Percentiles rank a stretch among this genome's conserved stretches.
Conservation (phyloP, 1,140 invertebrate species). For the Lasioglossum albipes region DNA sequence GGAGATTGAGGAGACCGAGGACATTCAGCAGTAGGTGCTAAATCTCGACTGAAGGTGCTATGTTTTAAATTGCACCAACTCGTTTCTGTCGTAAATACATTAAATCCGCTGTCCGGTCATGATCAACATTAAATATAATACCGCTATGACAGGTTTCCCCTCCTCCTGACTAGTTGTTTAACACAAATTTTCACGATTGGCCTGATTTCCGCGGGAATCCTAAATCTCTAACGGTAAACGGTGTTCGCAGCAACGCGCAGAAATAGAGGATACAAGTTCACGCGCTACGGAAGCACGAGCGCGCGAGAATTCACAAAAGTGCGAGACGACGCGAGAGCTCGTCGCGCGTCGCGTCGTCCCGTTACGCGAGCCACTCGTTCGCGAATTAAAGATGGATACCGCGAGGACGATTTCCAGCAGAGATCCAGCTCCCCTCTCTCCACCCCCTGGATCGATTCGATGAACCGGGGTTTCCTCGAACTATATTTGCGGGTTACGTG, state of each 20-base stretch:
- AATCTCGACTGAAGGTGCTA: no score
- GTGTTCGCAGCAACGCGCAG: not conserved
- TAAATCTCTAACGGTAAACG: conserved; percentile 14
- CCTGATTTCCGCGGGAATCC: not conserved
- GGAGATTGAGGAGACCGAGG: no score
- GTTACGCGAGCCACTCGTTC: not conserved
- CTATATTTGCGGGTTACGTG: no score
- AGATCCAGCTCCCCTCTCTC: not conserved
- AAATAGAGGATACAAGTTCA: no score
- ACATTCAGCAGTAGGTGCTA: no score
- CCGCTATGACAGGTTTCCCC: no score
- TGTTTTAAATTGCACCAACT: no score
- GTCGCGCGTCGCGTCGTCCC: no score
- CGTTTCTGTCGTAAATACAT: no score
- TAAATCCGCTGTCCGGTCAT: no score
- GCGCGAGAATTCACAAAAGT: conserved; percentile 19
- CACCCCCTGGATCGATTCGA: not conserved
- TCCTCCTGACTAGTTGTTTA: not conserved
- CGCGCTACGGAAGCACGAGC: not conserved
- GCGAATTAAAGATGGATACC: conserved; percentile 17
- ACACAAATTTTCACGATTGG: not conserved
- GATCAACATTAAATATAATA: no score
- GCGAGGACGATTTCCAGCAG: not conserved
- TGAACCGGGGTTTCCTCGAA: no score
- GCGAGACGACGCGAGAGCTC: not conserved